Evolutionary conservation across 1,140 invertebrate genomes (phyloP), one percentile per base, ranked within the genome.

Genomic region (Lerema accius): DNA sequence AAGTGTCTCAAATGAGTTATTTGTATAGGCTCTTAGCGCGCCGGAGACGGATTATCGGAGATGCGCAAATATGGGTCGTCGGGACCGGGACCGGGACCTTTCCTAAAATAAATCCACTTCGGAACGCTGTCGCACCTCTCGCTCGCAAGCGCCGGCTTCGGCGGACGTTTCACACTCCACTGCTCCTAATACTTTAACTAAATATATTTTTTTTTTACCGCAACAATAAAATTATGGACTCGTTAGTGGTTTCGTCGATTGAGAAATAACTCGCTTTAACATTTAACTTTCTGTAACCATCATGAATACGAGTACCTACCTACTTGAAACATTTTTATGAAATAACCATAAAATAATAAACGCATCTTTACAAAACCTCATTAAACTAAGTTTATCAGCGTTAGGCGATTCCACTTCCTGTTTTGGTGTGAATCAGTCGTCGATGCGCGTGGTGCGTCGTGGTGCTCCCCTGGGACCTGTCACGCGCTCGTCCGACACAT

Each of bases 1-100:
- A 79, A 85, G 84, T 86, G 84, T 82, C 76, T 81, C 75, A 80
- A 82, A 80, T 80, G 77, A 83, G 69, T 81, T 86, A 73, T 89
- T 89, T 86, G 82, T 78, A 81, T 80, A 85, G 82, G 80, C 72
- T 69, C 66, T 77, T 65, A 63, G 66, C 63, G 68, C 65, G 51
- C 51, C 66, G 67, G 55, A 50, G 67, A 55, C 19, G 59, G 42
- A 39, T 58, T 63, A 66, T 39, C 65, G 53, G 58, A 15, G 67
- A 49, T 65, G 66, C 60, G 75, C 72, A 75, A 78, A 78, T 68
- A 75, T 61, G 23, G 0, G 39, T 50, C 43, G 39, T 45, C 42
- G 10, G 35, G 35, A 4, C 23, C 53, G n/a, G n/a, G n/a, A n/a
- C n/a, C n/a, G n/a, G n/a, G 69, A 10, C 17, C 17, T 53, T 19